Base-by-base conservation (phyloP, 2,113 vertebrate species). In the Varanus komodoensis region DNA sequence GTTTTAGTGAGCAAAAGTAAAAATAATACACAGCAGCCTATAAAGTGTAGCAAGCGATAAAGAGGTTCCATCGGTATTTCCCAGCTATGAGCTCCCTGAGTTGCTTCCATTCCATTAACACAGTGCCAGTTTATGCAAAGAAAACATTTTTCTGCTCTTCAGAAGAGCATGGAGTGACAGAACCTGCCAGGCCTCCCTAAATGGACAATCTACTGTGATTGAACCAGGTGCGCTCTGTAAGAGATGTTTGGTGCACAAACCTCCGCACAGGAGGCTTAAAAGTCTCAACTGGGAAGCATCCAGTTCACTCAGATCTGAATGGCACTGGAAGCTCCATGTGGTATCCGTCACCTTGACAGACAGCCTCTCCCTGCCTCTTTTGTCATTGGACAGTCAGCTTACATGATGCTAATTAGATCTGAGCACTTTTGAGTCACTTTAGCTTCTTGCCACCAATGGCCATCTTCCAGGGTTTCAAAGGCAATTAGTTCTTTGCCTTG, bases 1-100 rank as follows among this genome's bases (percentile, higher is more conserved):
- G 0, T 17, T 0, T 0, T 1, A 73, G n/a, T 21, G 38, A 32
- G 44, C 19, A 61, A 48, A 29, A 27, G 23, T 73, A 71, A n/a
- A 15, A 67, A 27, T 21, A 74, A 1, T 84, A 25, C 25, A 32
- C 27, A 44, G 44, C 27, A 52, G 25, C 83, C 69, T 12, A 48
- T 25, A 25, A 84, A 48, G 17, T 34, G 14, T 61, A 17, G 17
- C 9, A 12, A 3, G 57, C 15, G 15, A 61, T 61, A 80, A 80
- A 54, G 78, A 52, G 38, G 48, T 27, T 17, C 27, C 78, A 32
- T 32, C 27, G 15, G 81, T 4, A 6, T 21, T 82, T 61, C 80
- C 52, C n/a, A 61, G 52, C 29, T 34, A 32, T 64, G 19, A n/a
- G 23, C 14, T 29, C 19, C 32, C 12, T 54, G 69, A 71, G 11